These are phyloP conservation scores for Pipistrellus pipistrellus DNA, from an alignment of 2,797 vertebrate genomes.

Conservation along the genomic window DNA sequence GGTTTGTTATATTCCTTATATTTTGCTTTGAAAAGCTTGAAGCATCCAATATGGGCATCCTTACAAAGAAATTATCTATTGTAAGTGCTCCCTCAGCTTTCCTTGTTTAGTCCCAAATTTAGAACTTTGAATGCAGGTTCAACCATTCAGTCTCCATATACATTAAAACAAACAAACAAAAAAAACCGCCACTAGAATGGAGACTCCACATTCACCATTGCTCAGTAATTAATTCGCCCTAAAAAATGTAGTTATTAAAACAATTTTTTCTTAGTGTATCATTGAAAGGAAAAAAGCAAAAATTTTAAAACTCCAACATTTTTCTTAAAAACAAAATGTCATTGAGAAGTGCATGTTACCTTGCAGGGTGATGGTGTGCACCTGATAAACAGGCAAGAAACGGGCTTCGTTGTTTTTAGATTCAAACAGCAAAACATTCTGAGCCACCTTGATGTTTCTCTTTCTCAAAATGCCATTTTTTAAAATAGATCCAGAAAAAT, in stretches of 20 bases:
- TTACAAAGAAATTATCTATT: not conserved
- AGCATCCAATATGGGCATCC: not conserved
- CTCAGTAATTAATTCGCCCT: not conserved
- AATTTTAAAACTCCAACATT: not conserved
- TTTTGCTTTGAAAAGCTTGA: conserved; percentile 29
- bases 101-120: not conserved
- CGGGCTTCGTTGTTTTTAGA: not conserved
- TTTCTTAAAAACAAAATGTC: conserved; percentile 51
- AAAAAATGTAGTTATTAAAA: not conserved
- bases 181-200: not conserved
- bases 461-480: conserved; percentile 51
- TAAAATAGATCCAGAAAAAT: not conserved
- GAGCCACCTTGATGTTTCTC: not conserved
- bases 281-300: not conserved
- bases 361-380: not conserved
- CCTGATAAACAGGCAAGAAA: not conserved
- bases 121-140: not conserved
- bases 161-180: not conserved
- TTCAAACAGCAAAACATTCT: not conserved
- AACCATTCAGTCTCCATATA: not conserved
- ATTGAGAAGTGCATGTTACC: not conserved
- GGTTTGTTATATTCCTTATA: not conserved
- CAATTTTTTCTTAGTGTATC: not conserved
- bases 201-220: not conserved
- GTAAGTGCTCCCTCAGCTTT: not conserved